phyloP scores from a whole-genome alignment of 2,888 invertebrate species.

The Onthophagus sagittarius region DNA sequence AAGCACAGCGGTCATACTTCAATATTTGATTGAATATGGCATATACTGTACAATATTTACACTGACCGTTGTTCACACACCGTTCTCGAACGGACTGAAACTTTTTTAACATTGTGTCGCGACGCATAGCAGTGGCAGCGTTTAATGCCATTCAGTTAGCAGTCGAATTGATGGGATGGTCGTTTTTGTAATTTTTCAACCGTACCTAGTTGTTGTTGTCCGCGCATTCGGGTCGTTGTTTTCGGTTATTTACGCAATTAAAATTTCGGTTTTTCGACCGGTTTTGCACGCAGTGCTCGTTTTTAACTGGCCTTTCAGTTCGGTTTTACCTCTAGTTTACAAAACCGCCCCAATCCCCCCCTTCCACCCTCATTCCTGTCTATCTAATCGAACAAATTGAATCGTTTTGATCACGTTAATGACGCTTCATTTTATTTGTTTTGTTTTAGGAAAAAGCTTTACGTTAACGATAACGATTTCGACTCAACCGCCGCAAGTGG shows the following conservation, averaged over 20 bases:
- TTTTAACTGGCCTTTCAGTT: background rate
- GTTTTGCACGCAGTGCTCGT: background rate
- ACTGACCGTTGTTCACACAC: background rate
- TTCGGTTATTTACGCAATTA: background rate
- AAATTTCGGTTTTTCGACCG: background rate
- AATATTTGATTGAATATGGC: no score
- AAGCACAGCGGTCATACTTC: no score
- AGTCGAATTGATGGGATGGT: background rate
- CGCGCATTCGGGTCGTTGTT: background rate
- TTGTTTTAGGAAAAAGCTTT: slow-evolving; percentile 89
- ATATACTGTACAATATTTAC: background rate
- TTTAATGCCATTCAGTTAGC: background rate
- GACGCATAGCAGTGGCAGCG: no score
- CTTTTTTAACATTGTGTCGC: background rate
- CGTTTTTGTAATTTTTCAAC: background rate
- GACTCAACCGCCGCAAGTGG: slow-evolving; percentile 92
- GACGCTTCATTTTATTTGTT: slow-evolving; percentile 21
- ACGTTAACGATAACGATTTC: slow-evolving; percentile 93
- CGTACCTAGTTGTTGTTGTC: background rate
- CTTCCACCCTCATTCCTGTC: no score
- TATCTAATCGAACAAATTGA: background rate
- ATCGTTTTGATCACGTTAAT: background rate
- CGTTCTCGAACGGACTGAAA: background rate
- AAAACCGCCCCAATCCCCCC: no score
- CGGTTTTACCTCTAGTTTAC: background rate